phyloP scores from a whole-genome alignment of 1,140 invertebrate genomes.

The Heliconius eleuchia region DNA sequence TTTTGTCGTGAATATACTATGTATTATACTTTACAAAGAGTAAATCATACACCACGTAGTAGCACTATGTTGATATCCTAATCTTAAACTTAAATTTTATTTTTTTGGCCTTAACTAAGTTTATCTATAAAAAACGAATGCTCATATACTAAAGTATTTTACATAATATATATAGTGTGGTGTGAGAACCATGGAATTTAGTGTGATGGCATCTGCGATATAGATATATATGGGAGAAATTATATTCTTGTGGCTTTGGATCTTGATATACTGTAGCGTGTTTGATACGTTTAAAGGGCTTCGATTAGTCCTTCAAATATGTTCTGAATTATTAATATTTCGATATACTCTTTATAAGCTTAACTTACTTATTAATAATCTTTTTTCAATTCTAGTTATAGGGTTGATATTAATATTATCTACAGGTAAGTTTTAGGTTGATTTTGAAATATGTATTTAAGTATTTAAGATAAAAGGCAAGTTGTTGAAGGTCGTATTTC shows the following conservation, averaged over 20 bases:
- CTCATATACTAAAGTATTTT: neutral
- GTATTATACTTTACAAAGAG: neutral
- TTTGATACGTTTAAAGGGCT: conserved; percentile 2
- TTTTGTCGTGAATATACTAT: neutral
- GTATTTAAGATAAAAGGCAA: too few relatives aligned
- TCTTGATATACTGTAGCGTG: conserved; percentile 27
- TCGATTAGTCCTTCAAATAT: neutral
- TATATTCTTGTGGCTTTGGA: conserved; percentile 33
- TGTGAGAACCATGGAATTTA: neutral
- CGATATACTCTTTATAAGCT: neutral
- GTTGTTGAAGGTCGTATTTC: too few relatives aligned
- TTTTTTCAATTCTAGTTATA: neutral
- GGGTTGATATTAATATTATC: neutral
- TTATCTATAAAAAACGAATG: neutral
- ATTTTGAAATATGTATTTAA: neutral
- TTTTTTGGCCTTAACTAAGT: neutral
- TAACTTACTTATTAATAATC: neutral
- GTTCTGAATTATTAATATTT: neutral
- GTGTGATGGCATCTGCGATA: conserved; percentile 38
- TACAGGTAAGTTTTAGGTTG: neutral
- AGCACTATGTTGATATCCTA: neutral
- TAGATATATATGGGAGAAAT: conserved; percentile 30
- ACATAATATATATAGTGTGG: neutral
- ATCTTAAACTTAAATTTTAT: too few relatives aligned
- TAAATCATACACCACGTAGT: neutral